Conservation (phyloP, 2,113 vertebrate species). For the Nesogale talazaci region DNA sequence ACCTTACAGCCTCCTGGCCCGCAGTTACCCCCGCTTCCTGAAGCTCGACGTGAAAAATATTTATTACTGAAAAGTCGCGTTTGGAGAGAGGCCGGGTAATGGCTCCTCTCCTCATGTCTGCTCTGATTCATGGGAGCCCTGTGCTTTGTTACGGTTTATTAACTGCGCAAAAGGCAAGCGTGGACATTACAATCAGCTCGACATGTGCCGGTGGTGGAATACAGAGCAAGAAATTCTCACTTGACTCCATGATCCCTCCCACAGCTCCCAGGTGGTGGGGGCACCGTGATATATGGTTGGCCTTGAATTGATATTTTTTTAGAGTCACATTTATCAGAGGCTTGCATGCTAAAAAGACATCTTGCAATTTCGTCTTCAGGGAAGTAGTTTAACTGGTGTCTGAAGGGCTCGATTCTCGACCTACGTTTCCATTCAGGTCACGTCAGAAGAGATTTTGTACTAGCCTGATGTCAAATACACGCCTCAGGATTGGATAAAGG, state of each 20-base stretch:
- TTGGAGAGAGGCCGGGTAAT: slow-evolving; percentile 1
- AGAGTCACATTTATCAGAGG: slow-evolving; percentile 5
- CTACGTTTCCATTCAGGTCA: not conserved
- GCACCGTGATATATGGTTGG: not conserved
- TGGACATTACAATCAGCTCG: not conserved
- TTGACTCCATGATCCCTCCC: slow-evolving; percentile 22
- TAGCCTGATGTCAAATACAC: not conserved
- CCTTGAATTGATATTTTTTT: not conserved
- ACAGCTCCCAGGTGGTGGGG: not conserved
- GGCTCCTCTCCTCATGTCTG: slow-evolving; percentile 2
- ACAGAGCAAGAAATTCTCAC: slow-evolving; percentile 17
- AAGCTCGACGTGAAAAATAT: slow-evolving; percentile 7
- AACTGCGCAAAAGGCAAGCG: not conserved
- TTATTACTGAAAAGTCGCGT: not conserved
- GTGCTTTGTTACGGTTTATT: not conserved
- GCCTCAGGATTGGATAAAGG: not conserved
- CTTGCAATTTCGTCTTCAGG: not conserved
- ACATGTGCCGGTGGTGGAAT: not conserved
- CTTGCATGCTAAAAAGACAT: not conserved
- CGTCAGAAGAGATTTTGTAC: not conserved
- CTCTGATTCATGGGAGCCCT: not conserved
- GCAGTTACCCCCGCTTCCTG: not conserved
- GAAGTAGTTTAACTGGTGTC: not conserved
- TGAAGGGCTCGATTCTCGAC: not conserved
- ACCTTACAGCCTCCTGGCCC: not conserved